Conservation (phyloP, 2,888 invertebrate species). For the Platypus cylindrus region DNA sequence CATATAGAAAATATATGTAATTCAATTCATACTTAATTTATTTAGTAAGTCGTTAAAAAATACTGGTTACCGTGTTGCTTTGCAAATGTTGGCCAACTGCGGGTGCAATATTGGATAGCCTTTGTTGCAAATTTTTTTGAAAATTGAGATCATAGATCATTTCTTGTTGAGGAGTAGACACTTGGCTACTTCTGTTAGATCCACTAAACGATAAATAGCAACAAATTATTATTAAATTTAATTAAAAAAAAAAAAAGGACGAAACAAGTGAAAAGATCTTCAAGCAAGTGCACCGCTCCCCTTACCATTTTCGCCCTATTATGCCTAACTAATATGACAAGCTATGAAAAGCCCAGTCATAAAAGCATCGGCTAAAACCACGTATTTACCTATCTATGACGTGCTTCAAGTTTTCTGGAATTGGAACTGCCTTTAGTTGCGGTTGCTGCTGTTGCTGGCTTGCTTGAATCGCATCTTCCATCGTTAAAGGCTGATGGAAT, state of each 20-base stretch:
- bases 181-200: slow-evolving; percentile 41
- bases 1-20: slow-evolving; percentile 16
- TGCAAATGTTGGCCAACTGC: slow-evolving; percentile 31
- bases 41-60: too few species aligned
- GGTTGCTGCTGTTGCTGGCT: slow-evolving; percentile 20
- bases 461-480: slow-evolving; percentile 23
- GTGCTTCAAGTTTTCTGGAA: slow-evolving; percentile 34
- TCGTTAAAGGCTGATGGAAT: slow-evolving; percentile 22
- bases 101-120: slow-evolving; percentile 41
- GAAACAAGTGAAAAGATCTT: too few species aligned
- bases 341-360: too few species aligned
- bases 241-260: too few species aligned
- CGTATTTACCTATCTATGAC: slow-evolving; percentile 26
- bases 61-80: slow-evolving; percentile 31
- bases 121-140: slow-evolving; percentile 53
- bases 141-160: slow-evolving; percentile 55
- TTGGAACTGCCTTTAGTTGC: too few species aligned
- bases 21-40: too few species aligned
- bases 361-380: too few species aligned
- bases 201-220: slow-evolving; percentile 15
- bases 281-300: too few species aligned
- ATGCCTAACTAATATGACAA: too few species aligned
- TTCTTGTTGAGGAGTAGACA: slow-evolving; percentile 52
- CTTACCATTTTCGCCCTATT: too few species aligned
- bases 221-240: slow-evolving; percentile 2